Conservation (phyloP, 2,888 invertebrate genomes). For the Cantharis rufa region DNA sequence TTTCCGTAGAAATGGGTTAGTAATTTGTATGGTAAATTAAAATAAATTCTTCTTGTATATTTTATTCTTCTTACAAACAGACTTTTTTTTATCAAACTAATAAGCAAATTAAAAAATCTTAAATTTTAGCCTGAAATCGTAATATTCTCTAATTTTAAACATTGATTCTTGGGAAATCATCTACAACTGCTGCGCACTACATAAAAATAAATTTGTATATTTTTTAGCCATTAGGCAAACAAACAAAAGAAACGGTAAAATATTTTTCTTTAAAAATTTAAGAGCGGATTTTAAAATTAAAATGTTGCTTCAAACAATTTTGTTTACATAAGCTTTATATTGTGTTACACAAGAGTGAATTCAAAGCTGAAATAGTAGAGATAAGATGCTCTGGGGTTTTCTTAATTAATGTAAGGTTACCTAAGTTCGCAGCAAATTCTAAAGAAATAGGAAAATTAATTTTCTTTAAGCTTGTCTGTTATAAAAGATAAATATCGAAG, state of each 20-base stretch:
- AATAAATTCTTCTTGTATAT: background rate
- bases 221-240: background rate
- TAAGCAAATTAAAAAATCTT: no score
- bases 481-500: constrained; percentile 9
- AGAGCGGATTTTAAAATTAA: background rate
- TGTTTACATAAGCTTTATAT: constrained; percentile 7
- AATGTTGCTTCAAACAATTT: constrained; percentile 6
- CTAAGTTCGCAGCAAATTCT: constrained; percentile 39
- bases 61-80: background rate
- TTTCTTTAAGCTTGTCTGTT: constrained; percentile 38
- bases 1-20: background rate
- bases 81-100: no score
- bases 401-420: constrained; percentile 44
- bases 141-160: no score
- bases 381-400: constrained; percentile 39
- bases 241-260: background rate
- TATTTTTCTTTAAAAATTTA: background rate
- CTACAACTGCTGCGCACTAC: background rate
- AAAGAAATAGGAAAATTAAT: constrained; percentile 47
- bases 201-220: background rate
- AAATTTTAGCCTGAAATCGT: no score
- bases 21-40: background rate
- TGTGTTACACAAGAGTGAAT: constrained; percentile 12
- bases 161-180: no score
- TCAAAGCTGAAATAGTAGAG: constrained; percentile 24